Conservation (phyloP, 1,140 invertebrate genomes). For the Armadillidium nasatum region DNA sequence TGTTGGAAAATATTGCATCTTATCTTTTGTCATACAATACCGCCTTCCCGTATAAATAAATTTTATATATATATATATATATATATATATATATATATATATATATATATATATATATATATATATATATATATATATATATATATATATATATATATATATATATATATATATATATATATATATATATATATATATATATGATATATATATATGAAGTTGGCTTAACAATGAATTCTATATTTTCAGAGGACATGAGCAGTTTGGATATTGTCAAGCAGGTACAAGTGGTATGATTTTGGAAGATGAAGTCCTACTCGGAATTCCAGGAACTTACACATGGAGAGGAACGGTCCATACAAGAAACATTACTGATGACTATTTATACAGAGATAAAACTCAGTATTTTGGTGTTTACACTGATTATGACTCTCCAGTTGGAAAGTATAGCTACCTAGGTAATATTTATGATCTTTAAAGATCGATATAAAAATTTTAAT, state of each 20-base stretch:
- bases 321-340: conserved; percentile 77
- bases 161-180: too few relatives aligned
- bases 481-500: too few relatives aligned
- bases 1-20: too few relatives aligned
- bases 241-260: conserved; percentile 66
- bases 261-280: conserved; percentile 86
- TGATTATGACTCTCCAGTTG: conserved; percentile 63
- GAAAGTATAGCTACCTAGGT: conserved; percentile 87
- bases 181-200: too few relatives aligned
- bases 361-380: conserved; percentile 67
- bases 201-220: too few relatives aligned
- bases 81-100: too few relatives aligned
- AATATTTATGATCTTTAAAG: conserved; percentile 59
- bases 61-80: too few relatives aligned
- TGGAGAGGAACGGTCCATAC: conserved; percentile 84
- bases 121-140: too few relatives aligned
- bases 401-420: conserved; percentile 68
- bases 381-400: conserved; percentile 68
- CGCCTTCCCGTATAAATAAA: too few relatives aligned
- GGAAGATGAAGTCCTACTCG: conserved; percentile 73
- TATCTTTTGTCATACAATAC: too few relatives aligned
- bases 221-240: conserved; percentile 16
- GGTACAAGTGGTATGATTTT: conserved; percentile 78
- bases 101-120: too few relatives aligned
- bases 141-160: too few relatives aligned